Conservation (phyloP, 1,140 invertebrate genomes). For the Trissolcus basalis region DNA sequence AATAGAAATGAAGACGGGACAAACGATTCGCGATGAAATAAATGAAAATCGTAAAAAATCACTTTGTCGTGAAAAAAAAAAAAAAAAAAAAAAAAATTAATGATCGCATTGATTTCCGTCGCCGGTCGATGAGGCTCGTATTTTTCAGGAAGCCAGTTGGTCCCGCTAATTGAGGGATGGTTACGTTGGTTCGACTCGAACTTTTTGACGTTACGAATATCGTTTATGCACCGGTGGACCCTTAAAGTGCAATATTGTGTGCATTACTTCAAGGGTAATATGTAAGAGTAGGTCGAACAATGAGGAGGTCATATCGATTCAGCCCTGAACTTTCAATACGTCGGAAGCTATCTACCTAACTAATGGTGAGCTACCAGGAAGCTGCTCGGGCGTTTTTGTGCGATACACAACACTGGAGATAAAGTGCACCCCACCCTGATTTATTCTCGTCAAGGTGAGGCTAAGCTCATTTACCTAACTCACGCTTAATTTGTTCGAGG, state of each 20-base stretch:
- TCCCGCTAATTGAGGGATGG: no score
- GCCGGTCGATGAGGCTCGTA: no score
- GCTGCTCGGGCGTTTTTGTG: slow-evolving; percentile 41
- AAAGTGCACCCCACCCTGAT: slow-evolving; percentile 45
- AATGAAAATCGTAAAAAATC: slow-evolving; percentile 16
- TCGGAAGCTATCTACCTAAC: slow-evolving; percentile 30
- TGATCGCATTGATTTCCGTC: neutral
- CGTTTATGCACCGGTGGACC: slow-evolving; percentile 16
- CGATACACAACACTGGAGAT: slow-evolving; percentile 22
- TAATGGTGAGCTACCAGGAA: slow-evolving; percentile 52
- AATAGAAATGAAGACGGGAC: neutral
- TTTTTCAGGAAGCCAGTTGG: no score
- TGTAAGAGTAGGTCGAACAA: slow-evolving; percentile 53
- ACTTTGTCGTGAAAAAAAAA: neutral
- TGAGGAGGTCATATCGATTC: slow-evolving; percentile 74
- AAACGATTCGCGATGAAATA: neutral
- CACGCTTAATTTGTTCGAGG: slow-evolving; percentile 15
- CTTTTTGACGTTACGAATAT: no score
- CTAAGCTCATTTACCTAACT: slow-evolving; percentile 35
- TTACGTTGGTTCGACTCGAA: no score
- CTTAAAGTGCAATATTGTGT: slow-evolving; percentile 45
- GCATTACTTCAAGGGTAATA: slow-evolving; percentile 60
- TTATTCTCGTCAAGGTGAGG: slow-evolving; percentile 49
- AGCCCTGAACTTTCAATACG: slow-evolving; percentile 72
- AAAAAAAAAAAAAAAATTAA: no score